Percentiles rank a stretch among this genome's conserved stretches.
phyloP scores from a whole-genome alignment of 2,113 vertebrate species.

The Pteronura brasiliensis region DNA sequence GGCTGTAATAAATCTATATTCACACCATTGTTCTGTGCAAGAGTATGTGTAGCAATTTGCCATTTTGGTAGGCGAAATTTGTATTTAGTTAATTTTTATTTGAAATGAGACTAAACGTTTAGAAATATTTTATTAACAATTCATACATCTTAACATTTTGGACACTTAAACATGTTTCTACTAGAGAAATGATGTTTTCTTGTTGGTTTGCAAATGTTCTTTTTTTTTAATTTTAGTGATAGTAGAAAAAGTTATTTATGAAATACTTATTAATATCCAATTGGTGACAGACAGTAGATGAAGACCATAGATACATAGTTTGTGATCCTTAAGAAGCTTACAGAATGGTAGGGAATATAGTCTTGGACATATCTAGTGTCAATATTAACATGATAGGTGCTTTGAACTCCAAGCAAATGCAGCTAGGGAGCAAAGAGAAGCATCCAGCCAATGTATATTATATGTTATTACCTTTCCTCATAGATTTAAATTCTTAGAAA shows the following conservation, averaged over 20 bases:
- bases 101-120: neutral
- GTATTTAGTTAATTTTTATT: neutral
- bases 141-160: neutral
- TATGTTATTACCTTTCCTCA: neutral
- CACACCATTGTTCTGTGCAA: neutral
- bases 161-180: neutral
- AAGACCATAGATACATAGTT: neutral
- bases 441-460: neutral
- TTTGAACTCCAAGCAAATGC: neutral
- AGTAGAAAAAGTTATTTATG: neutral
- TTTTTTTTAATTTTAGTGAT: neutral
- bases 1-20: neutral
- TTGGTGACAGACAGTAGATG: neutral
- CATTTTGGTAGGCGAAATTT: neutral
- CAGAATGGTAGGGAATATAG: neutral
- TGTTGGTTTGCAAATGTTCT: neutral
- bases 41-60: neutral
- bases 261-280: neutral
- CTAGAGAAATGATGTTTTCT: neutral
- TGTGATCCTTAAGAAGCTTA: neutral
- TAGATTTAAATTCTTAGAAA: neutral
- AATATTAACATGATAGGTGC: neutral
- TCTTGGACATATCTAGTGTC: fast-evolving
- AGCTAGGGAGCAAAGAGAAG: neutral
- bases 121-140: neutral